Base-by-base conservation (phyloP, 2,797 vertebrate species). In the Paramormyrops hopkinsi region DNA sequence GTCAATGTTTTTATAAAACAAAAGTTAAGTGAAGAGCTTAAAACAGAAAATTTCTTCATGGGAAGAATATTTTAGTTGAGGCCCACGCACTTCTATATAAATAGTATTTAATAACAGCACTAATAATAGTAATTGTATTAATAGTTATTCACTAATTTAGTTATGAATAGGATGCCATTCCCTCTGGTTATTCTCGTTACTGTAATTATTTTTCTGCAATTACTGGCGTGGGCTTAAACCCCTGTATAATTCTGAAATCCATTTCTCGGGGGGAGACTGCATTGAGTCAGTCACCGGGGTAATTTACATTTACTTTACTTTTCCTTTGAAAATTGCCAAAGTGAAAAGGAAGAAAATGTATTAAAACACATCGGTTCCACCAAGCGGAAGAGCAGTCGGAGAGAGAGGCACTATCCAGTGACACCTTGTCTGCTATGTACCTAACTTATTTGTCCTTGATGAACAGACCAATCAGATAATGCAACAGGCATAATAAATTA, bases 51-150 rank as follows among this genome's bases (percentile, higher is more conserved):
- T n/a, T 44, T 44, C 37, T 79, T 46, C 37, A 46, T 46, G 19
- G 17, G 41, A 79, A 37, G 12, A 73, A 51, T n/a, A 37, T 73
- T 89, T 84, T 48, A 12, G 5, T 87, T 59, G 2, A 44, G 50
- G 53, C 51, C 50, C 53, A 59, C 0, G 3, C 17, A 87, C 41
- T 65, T 69, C 56, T 69, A 88, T 73, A 65, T 88, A 73, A 65
- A 41, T 88, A 53, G 14, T 88, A 44, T 88, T 82, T 79, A 82
- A 76, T 88, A 51, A 76, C 19, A 6, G 22, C 19, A 29, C 44
- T 88, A 88, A 56, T 62, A 88, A 62, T 50, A 88, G 44, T 14
- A 76, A 76, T 88, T 76, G 48, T 88, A 76, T 88, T 76, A 88
- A 69, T 88, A 69, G 65, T 25, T 73, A 46, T 88, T 88, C 22